phyloP scores from a whole-genome alignment of 2,797 vertebrate genomes.

The Protosalanx chinensis region DNA sequence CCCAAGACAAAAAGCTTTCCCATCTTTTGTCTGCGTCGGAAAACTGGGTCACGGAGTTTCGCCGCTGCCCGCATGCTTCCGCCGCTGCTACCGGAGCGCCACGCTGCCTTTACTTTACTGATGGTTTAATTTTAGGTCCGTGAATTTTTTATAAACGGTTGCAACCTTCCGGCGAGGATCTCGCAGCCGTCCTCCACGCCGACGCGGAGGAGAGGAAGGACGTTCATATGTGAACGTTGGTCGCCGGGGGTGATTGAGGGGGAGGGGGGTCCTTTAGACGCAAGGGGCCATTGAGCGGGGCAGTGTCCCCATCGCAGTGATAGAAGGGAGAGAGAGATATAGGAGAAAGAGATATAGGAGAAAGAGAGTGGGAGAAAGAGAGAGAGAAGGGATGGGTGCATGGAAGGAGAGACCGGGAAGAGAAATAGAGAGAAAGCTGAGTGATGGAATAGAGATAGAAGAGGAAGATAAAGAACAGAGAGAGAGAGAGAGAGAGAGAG shows the following conservation, averaged over 20 bases:
- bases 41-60: background rate
- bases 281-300: slow-evolving; percentile 37
- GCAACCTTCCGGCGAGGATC: slow-evolving; percentile 35
- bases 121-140: slow-evolving; percentile 19
- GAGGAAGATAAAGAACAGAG: background rate
- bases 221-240: slow-evolving; percentile 34
- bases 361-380: background rate
- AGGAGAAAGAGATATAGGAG: slow-evolving; percentile 25
- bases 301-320: slow-evolving; percentile 31
- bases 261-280: slow-evolving; percentile 35
- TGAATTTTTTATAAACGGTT: slow-evolving; percentile 33
- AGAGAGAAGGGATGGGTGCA: background rate
- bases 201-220: background rate
- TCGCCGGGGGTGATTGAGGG: slow-evolving; percentile 27
- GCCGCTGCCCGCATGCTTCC: background rate
- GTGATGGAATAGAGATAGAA: background rate
- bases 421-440: background rate
- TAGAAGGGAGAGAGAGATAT: slow-evolving; percentile 25
- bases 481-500: too few relatives aligned
- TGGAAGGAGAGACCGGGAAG: background rate
- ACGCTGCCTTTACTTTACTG: background rate
- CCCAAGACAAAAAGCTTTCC: background rate
- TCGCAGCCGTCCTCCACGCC: slow-evolving; percentile 32
- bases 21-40: background rate
- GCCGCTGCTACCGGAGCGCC: background rate